These are phyloP conservation scores for Altica lythri DNA, from an alignment of 2,888 invertebrate species.

Conservation along the genomic window DNA sequence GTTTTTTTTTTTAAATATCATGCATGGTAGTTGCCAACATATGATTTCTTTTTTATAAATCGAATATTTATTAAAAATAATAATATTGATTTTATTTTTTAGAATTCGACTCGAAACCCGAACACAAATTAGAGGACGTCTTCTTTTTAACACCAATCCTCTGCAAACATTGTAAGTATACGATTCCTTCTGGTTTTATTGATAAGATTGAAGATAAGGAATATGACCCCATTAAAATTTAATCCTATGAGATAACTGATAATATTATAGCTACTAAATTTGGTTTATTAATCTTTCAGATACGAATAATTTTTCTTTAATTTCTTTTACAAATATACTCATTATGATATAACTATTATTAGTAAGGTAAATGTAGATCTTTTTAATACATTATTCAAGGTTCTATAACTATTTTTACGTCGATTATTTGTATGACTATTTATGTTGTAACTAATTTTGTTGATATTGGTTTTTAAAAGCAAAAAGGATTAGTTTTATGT, in stretches of 20 bases:
- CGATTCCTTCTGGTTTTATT: neutral
- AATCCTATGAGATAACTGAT: slow-evolving; percentile 11
- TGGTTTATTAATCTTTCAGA: slow-evolving; percentile 21
- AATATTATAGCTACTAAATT: slow-evolving; percentile 18
- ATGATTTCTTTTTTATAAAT: too few relatives aligned
- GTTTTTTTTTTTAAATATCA: too few relatives aligned
- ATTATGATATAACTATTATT: slow-evolving; percentile 17
- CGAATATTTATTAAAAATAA: too few relatives aligned
- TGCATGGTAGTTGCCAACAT: too few relatives aligned
- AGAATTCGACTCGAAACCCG: slow-evolving; percentile 42
- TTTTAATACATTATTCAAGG: slow-evolving; percentile 13
- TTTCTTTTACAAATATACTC: slow-evolving; percentile 18
- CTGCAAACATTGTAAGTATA: slow-evolving; percentile 62
- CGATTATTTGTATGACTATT: slow-evolving; percentile 2
- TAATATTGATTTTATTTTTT: too few relatives aligned
- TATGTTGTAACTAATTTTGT: slow-evolving; percentile 8
- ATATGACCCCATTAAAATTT: slow-evolving; percentile 16
- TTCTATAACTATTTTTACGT: slow-evolving; percentile 2
- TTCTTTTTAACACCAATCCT: slow-evolving; percentile 62
- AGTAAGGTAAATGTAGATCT: slow-evolving; percentile 20
- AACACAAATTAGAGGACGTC: slow-evolving; percentile 59
- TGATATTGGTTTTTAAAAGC: slow-evolving; percentile 5
- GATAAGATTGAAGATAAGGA: too few relatives aligned
- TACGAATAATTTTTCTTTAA: slow-evolving; percentile 16
- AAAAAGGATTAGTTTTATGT: slow-evolving; percentile 13